A percentile compares a stretch with the other conserved stretches of the same genome.
Evolutionary conservation across 2,113 vertebrate species (phyloP).

Genomic region (Dasyprocta punctata): DNA sequence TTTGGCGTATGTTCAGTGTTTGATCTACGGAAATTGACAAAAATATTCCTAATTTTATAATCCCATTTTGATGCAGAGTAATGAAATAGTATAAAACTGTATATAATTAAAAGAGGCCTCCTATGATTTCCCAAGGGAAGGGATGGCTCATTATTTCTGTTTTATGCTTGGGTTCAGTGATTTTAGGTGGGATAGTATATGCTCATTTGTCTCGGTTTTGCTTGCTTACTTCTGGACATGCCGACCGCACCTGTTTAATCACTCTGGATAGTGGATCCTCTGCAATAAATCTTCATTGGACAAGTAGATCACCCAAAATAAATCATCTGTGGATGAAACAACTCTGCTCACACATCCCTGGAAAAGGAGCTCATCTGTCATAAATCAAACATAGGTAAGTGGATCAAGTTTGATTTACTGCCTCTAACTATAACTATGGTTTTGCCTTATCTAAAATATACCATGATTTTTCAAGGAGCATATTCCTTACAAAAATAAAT

Average conservation of each 20-base stretch:
- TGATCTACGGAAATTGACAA: background rate
- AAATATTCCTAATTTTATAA: background rate
- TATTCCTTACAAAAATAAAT: background rate
- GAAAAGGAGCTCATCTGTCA: constrained; percentile 39
- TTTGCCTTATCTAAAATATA: background rate
- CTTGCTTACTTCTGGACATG: background rate
- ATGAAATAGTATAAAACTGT: background rate
- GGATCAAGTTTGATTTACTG: constrained; percentile 55
- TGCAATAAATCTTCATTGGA: constrained; percentile 59
- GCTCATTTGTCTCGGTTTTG: background rate
- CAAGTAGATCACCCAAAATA: constrained; percentile 60
- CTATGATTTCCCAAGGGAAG: background rate
- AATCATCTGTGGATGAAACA: constrained; percentile 48
- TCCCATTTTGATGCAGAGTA: accelerated
- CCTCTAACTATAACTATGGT: background rate
- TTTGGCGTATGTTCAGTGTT: too few species aligned
- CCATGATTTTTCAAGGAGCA: background rate
- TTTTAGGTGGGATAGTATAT: background rate
- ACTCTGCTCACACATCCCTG: constrained; percentile 32
- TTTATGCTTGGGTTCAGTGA: background rate
- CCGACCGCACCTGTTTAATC: constrained; percentile 32
- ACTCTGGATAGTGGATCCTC: constrained; percentile 10
- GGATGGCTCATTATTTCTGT: background rate
- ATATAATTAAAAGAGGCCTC: background rate
- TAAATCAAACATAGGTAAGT: constrained; percentile 18